A percentile compares a stretch with the other conserved stretches of the same genome.
Conservation (phyloP, 2,797 vertebrate species). For the Schizothorax lantsangensis region DNA sequence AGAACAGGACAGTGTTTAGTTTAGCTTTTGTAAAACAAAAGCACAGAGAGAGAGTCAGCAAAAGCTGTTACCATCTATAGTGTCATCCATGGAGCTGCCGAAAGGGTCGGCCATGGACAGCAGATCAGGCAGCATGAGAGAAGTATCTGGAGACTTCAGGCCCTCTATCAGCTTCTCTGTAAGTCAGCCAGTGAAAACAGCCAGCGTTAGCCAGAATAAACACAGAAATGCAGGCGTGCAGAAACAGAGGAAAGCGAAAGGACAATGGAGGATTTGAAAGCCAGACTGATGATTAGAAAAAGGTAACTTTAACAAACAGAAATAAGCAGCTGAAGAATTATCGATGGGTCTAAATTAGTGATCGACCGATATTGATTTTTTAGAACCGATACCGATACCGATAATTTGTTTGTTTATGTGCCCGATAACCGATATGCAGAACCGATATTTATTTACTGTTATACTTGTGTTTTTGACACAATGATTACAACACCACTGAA, state of each 20-base stretch:
- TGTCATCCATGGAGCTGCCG: conserved; percentile 85
- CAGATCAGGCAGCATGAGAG: conserved; percentile 93
- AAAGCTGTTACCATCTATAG: conserved; percentile 85
- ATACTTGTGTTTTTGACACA: no score
- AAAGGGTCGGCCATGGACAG: conserved; percentile 95
- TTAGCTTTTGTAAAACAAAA: neutral
- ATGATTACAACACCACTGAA: no score
- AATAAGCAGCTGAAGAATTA: neutral
- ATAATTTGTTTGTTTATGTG: no score
- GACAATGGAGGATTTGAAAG: neutral
- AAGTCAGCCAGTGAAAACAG: conserved; percentile 58
- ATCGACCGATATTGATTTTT: no score
- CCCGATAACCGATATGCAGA: no score
- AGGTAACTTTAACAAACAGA: neutral
- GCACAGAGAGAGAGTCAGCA: neutral
- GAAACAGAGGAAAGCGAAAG: neutral
- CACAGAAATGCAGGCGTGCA: neutral
- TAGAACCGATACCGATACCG: no score
- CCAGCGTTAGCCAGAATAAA: conserved; percentile 40
- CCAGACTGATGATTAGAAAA: neutral
- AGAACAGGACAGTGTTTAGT: neutral
- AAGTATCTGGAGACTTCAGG: conserved; percentile 95
- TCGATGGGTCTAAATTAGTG: neutral
- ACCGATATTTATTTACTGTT: no score
- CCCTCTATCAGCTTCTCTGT: conserved; percentile 98